Base-by-base conservation (phyloP, 2,888 invertebrate genomes). In the Drosophila melanosoma region DNA sequence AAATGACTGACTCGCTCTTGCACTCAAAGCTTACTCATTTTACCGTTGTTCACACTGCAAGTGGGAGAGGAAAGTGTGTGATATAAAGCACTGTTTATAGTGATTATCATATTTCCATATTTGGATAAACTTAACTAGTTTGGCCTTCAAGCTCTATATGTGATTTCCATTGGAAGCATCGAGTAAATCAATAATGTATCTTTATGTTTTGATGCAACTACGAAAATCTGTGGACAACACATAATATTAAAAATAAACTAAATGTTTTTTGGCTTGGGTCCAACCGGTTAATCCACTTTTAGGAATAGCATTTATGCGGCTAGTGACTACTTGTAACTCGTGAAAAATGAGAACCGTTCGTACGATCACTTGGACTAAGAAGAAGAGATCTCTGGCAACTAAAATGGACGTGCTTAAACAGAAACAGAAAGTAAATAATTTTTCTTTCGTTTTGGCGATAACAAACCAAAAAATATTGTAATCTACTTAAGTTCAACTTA, bases 11-110 rank as follows among this genome's bases (percentile, higher is more conserved):
- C 23, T 33, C 56, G 53, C 64, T 54, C 57, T 56, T 45, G 23
- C 63, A 29, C 54, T 59, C 40, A 57, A 49, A 51, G 68, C 71
- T 85, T 88, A 84, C 83, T 88, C 89, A 86, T 61, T 73, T 64
- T 84, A 84, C 83, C 83, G 83, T 84, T 86, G 73, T 17, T 23
- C 11, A 20, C 23, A n/a, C n/a, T 38, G 35, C 8, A 20, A 29
- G 58, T 62, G 66, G 58, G 61, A 62, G 66, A 48, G 29, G 10
- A 49, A 42, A 45, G 52, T 58, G 58, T 61, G 57, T 53, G 45
- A 60, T 35, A 26, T 61, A 69, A 57, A 51, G 60, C 76, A 48
- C 29, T 12, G 20, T 12, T 52, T 61, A 61, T 65, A 35, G n/a
- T 36, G 40, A 57, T 60, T 64, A 67, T 60, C 12, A 66, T 20